Evolutionary conservation across 2,113 vertebrate species (phyloP), one percentile per base, ranked within the genome.

Genomic region (Dinomys branickii): DNA sequence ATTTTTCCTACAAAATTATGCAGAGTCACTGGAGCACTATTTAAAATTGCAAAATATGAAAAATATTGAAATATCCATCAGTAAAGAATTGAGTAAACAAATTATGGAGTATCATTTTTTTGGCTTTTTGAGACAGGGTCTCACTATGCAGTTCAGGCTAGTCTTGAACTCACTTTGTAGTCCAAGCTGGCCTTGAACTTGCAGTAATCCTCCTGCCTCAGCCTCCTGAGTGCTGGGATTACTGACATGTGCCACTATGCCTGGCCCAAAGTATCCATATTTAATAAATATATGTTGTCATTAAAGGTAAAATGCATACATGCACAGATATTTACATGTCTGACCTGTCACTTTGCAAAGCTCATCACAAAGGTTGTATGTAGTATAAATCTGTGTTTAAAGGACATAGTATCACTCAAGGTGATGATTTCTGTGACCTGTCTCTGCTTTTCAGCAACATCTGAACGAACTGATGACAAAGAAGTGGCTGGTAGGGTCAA

Each of bases 401-500:
- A n/a, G 67, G 24, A 28, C 7, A 44, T 3, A 9, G 12, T 41
- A 0, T 44, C 4, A 10, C 84, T 83, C 14, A 1, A n/a, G 28
- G 11, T 17, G 35, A 28, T 2, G 5, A 67, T 59, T 59, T 61
- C 58, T 54, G 0, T 75, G 61, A 26, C 67, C 20, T 58, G 0
- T 44, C 83, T 98, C 12, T 91, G 95, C 81, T 98, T 98, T 90
- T 54, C 98, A 99, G 99, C 99, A 99, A 96, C 99, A 99, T 96
- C 99, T 99, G 78, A 99, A 97, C 47, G 99, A 99, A 71, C 97
- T 99, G 94, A 98, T 99, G 98, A 99, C 99, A 1, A 99, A 99
- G 98, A 99, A 99, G 98, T 99, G 99, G 99, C 97, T 99, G 85
- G 97, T 90, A 0, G 99, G 99, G 0, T 99, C 99, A 38, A 99